Base-by-base conservation (phyloP, 1,140 invertebrate species). In the Anagrus nilaparvatae region DNA sequence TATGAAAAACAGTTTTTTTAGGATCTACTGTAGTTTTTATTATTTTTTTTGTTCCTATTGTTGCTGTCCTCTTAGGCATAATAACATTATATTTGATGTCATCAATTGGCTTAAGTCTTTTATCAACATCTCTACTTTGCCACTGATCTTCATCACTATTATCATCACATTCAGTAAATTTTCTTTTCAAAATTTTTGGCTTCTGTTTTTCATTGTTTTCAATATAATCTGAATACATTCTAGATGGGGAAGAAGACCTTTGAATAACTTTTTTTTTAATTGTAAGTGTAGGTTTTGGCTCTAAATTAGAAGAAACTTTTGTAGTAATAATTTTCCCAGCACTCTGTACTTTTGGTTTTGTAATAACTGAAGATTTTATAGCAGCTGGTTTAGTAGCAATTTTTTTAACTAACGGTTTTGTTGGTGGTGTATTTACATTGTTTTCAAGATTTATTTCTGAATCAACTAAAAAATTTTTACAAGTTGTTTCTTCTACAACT, bases 401-500 rank as follows among this genome's bases (percentile, higher is more conserved):
- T 43, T 55, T 56, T 5, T 39, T 33, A 18, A 31, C 18, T 6
- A 44, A 34, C 23, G 39, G 32, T 0, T 20, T 5, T 9, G 23
- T 35, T 10, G 45, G 29, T 13, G 30, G 47, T 14, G 27, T n/a
- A n/a, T n/a, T n/a, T n/a, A n/a, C n/a, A n/a, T n/a, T n/a, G n/a
- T n/a, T n/a, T n/a, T n/a, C n/a, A n/a, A n/a, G n/a, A n/a, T n/a
- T n/a, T n/a, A 65, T 63, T 21, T 62, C 61, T 0, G 64, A 54
- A 13, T 63, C 63, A 3, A 67, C 63, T 2, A 68, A 43, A 42
- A 67, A 67, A 37, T 52, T 57, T 42, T 71, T 59, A 67, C 76
- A 67, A 0, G 63, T 67, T 13, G 60, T 65, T 55, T 81, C 73
- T 47, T 73, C 74, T 32, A 79, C 71, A 8, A 81, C 77, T 49